Base-by-base conservation (phyloP, 2,113 vertebrate genomes). In the Gasterosteus nipponicus region DNA sequence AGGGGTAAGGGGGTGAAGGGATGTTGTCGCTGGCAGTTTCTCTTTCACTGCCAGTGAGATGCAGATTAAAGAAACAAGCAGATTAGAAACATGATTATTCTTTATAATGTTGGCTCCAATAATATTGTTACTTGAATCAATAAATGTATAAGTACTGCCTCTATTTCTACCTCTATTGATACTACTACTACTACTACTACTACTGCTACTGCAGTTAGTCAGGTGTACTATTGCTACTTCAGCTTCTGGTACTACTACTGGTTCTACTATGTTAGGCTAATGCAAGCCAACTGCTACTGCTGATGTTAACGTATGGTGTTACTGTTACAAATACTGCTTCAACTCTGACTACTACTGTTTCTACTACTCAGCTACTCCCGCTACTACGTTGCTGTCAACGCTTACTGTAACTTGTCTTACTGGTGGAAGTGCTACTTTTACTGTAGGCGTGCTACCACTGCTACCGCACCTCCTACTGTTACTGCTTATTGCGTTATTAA, bases 11-110 rank as follows among this genome's bases (percentile, higher is more conserved):
- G 33, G 46, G 5, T 8, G 22, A 65, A 53, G 14, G 69, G 61
- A 54, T 88, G 85, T 91, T 91, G 92, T 93, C 89, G 93, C 86
- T 41, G 3, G n/a, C 90, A 91, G 94, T 93, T 95, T 95, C 94
- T 94, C 95, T 94, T 93, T 94, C 89, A 94, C 90, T 91, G 90
- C 91, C 92, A 92, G 89, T 91, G 91, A 94, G 93, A 93, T 93
- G 91, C 89, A 91, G 89, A 84, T 92, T 88, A 85, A 86, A 18
- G 31, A 87, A 82, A 83, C 88, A 88, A 93, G 92, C 15, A 29
- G 53, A 22, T 39, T 9, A 61, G 6, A 16, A 12, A 61, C 47
- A 3, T n/a, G n/a, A 18, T 22, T 44, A 38, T 5, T 58, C 18
- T 42, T 53, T 53, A 38, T 38, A 38, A 38, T 38, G 35, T 38